These are phyloP conservation scores for Coregonus suidteri DNA, from an alignment of 2,797 vertebrate genomes.

Conservation along the genomic window DNA sequence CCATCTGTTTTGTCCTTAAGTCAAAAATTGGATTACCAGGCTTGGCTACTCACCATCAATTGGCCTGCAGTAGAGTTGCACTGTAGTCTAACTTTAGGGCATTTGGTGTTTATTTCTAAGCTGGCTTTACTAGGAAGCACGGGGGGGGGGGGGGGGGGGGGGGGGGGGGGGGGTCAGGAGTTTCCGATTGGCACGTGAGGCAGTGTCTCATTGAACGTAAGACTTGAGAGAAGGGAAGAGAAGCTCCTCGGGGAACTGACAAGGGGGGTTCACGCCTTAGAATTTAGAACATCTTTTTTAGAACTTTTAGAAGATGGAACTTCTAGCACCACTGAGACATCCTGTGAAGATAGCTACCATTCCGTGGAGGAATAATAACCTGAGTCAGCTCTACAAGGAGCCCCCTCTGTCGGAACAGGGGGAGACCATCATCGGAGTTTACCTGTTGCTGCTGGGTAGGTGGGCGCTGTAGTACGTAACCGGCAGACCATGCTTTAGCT, in stretches of 20 bases:
- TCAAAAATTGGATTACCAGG: constrained; percentile 68
- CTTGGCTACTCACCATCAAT: constrained; percentile 49
- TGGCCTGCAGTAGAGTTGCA: constrained; percentile 48
- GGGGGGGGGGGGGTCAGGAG: constrained; percentile 37
- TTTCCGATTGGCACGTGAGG: constrained; percentile 44
- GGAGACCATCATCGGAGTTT: constrained; percentile 83
- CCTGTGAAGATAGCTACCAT: constrained; percentile 72
- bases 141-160: constrained; percentile 19
- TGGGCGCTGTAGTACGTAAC: constrained; percentile 11
- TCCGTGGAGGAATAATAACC: constrained; percentile 87
- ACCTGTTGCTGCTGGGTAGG: constrained; percentile 82
- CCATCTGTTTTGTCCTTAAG: constrained; percentile 58
- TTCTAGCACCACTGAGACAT: constrained; percentile 27
- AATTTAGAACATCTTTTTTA: constrained; percentile 34
- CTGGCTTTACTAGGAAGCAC: constrained; percentile 74
- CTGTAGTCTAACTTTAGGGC: constrained; percentile 21
- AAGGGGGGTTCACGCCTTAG: constrained; percentile 55
- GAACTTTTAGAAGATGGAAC: neutral
- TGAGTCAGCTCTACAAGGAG: constrained; percentile 77
- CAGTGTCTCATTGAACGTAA: constrained; percentile 43
- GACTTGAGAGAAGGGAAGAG: constrained; percentile 35
- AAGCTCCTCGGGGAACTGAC: constrained; percentile 40
- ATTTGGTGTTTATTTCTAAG: constrained; percentile 73
- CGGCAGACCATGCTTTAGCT: neutral
- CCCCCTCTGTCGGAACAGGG: constrained; percentile 81